phyloP scores from a whole-genome alignment of 2,888 invertebrate species.

The Mesorhabditis belari region DNA sequence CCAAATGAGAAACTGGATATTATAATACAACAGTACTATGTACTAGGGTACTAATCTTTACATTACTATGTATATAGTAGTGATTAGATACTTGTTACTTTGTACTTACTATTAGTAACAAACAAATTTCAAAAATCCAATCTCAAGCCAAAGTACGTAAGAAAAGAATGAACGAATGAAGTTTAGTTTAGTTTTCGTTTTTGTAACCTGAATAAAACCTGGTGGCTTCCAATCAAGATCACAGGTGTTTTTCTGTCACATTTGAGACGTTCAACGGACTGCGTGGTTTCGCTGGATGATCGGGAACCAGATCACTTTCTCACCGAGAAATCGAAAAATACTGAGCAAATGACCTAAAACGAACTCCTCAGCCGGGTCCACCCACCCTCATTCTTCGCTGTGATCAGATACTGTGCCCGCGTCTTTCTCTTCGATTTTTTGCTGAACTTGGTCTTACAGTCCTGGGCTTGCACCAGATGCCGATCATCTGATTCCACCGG shows the following conservation, averaged over 20 bases:
- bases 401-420: constrained; percentile 52
- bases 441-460: constrained; percentile 46
- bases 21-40: too few species aligned
- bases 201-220: constrained; percentile 25
- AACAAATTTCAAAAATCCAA: too few species aligned
- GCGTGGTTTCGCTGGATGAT: constrained; percentile 48
- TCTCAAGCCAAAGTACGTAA: too few species aligned
- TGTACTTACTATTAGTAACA: too few species aligned
- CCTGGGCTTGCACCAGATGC: constrained; percentile 57
- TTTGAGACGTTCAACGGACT: constrained; percentile 53
- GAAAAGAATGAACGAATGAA: too few species aligned
- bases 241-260: constrained; percentile 58
- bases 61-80: too few species aligned
- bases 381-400: constrained; percentile 51
- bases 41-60: too few species aligned
- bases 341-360: constrained; percentile 48
- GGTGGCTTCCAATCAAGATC: constrained; percentile 54
- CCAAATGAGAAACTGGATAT: too few species aligned
- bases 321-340: constrained; percentile 9
- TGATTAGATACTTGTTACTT: too few species aligned
- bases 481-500: constrained; percentile 52
- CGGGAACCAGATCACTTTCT: constrained; percentile 50
- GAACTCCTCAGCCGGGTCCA: constrained; percentile 52
- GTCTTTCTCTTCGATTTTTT: constrained; percentile 52
- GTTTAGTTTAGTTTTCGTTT: too few species aligned